A percentile compares a stretch with the other conserved stretches of the same genome.
Conservation (phyloP, 1,140 invertebrate genomes). For the Microplitis mediator region DNA sequence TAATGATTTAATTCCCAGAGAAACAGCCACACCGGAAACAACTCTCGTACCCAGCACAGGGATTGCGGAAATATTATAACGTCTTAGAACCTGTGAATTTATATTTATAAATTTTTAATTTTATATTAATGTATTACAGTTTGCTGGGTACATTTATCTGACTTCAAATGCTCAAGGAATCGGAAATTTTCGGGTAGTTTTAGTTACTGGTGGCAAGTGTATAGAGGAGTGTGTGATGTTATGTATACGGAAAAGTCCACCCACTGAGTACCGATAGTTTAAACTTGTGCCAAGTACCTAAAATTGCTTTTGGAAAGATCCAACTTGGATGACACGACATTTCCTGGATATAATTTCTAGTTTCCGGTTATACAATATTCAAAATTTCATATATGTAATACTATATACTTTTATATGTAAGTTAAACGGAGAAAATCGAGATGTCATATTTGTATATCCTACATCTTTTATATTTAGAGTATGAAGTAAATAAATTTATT, state of each 20-base stretch:
- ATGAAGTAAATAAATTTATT: too few species aligned
- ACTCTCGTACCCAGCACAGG: slow-evolving; percentile 32
- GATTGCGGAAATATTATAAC: slow-evolving; percentile 43
- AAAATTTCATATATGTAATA: not conserved
- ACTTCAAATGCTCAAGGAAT: not conserved
- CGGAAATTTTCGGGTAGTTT: not conserved
- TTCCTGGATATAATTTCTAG: slow-evolving; percentile 17
- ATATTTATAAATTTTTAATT: not conserved
- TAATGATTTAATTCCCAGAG: slow-evolving; percentile 33
- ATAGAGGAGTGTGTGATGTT: not conserved
- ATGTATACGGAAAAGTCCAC: slow-evolving; percentile 20
- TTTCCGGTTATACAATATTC: slow-evolving; percentile 2
- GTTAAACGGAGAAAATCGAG: too few species aligned
- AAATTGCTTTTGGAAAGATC: not conserved
- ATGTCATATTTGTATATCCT: too few species aligned
- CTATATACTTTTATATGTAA: too few species aligned
- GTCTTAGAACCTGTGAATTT: too few species aligned
- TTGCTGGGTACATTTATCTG: not conserved
- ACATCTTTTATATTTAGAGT: too few species aligned
- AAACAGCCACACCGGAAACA: slow-evolving; percentile 42
- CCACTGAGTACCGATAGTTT: slow-evolving; percentile 23
- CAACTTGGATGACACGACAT: slow-evolving; percentile 25
- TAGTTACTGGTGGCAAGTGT: not conserved
- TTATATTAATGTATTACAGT: not conserved
- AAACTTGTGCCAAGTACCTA: slow-evolving; percentile 26